Evolutionary conservation across 2,113 vertebrate species (phyloP), one percentile per base, ranked within the genome.

Genomic region (Carassius gibelio): DNA sequence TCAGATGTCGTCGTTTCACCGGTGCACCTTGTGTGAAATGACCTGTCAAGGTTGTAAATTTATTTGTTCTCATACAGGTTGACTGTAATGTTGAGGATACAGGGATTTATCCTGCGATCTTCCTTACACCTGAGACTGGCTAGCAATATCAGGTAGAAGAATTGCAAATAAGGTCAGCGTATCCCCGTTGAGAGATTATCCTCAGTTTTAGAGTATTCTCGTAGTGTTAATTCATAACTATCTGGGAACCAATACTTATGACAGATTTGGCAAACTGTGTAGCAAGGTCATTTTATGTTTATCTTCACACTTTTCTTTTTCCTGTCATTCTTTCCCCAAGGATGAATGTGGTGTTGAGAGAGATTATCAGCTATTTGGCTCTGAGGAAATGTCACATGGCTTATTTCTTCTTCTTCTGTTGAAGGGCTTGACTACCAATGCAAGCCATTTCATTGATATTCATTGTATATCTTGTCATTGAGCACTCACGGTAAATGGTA

Each of bases 21-120:
- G 76, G 92, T 89, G 86, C 90, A 89, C 87, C 89, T 92, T 83
- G 85, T 74, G 84, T 88, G 90, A 91, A 94, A 93, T 91, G 91
- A 92, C 90, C 92, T 93, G 93, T 93, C 93, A 91, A 89, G 88
- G 87, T 89, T 85, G 83, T 88, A 87, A 92, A 93, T 93, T 85
- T 93, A 93, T 94, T 91, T 92, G 88, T 86, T 92, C 91, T 93
- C 92, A 94, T 92, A 88, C 86, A 78, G 91, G 90, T 90, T 90
- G 92, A 91, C 90, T 93, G 91, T 91, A 90, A 91, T 88, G 88
- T 89, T 85, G 89, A 88, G 89, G 90, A 91, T 91, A 91, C 89
- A 71, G 88, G 79, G 86, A 88, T 88, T 90, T 93, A 91, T 36
- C 36, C 57, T 86, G 91, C 85, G 87, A 83, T 77, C 61, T 74